These are phyloP conservation scores for Idaea aversata DNA, from an alignment of 2,888 invertebrate genomes.

Conservation along the genomic window DNA sequence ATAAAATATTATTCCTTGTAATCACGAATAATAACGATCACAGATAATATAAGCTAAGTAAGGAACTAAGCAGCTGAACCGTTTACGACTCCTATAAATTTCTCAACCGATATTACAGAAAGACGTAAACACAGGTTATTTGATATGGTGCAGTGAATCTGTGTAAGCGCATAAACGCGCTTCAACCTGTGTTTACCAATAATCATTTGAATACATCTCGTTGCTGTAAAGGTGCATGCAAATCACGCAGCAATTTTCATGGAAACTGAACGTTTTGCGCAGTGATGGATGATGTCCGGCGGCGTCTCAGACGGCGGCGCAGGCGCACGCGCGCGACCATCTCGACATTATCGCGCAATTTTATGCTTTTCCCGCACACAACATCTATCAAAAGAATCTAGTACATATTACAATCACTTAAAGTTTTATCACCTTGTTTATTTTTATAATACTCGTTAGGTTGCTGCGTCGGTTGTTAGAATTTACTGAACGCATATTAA, in stretches of 20 bases:
- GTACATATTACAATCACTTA: slow-evolving; percentile 36
- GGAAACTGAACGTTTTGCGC: slow-evolving; percentile 42
- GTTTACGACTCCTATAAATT: slow-evolving; percentile 20
- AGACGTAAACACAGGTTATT: slow-evolving; percentile 11
- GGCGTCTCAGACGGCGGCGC: slow-evolving; percentile 34
- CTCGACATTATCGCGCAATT: slow-evolving; percentile 51
- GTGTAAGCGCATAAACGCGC: slow-evolving; percentile 30
- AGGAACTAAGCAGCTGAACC: slow-evolving; percentile 22
- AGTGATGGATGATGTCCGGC: slow-evolving; percentile 45
- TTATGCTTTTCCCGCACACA: slow-evolving; percentile 48
- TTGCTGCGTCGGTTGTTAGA: slow-evolving; percentile 27
- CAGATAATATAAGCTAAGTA: slow-evolving; percentile 13
- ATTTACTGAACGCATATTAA: slow-evolving; percentile 38
- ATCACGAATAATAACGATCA: slow-evolving; percentile 11
- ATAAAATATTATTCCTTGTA: slow-evolving; percentile 17
- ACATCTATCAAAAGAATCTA: slow-evolving; percentile 45
- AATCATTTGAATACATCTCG: slow-evolving; percentile 39
- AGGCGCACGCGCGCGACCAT: slow-evolving; percentile 39
- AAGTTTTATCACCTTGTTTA: slow-evolving; percentile 41
- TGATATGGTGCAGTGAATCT: slow-evolving; percentile 33
- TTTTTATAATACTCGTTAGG: slow-evolving; percentile 38
- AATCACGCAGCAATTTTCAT: slow-evolving; percentile 52
- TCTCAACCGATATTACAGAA: slow-evolving; percentile 26
- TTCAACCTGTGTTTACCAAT: slow-evolving; percentile 31
- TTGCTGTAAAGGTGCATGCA: slow-evolving; percentile 43